These are phyloP conservation scores for Meloidogyne exigua DNA, from an alignment of 1,140 invertebrate genomes.

Conservation along the genomic window DNA sequence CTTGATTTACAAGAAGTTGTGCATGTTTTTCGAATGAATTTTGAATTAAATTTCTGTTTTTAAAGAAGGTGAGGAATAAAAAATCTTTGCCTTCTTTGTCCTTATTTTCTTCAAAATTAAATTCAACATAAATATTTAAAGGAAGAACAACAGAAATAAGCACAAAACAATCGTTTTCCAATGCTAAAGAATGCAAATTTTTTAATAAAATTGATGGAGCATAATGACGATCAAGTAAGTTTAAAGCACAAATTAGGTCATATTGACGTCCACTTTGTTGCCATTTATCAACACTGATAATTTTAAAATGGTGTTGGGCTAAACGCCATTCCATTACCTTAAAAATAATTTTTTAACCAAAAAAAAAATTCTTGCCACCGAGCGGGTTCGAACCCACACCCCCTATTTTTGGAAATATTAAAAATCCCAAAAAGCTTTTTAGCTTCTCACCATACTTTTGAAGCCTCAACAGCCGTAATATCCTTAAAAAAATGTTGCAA, in stretches of 20 bases:
- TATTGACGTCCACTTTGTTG: conserved; percentile 65
- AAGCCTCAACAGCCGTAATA: conserved; percentile 83
- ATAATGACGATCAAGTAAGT: conserved; percentile 84
- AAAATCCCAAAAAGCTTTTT: no score
- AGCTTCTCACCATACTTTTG: conserved; percentile 58
- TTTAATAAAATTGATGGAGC: conserved; percentile 74
- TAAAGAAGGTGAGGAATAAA: neutral
- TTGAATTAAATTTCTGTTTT: neutral
- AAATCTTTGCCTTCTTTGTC: conserved; percentile 1
- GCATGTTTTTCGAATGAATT: conserved; percentile 37
- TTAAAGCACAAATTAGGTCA: conserved; percentile 83
- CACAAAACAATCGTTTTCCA: conserved; percentile 69
- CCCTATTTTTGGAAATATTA: no score
- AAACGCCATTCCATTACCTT: conserved; percentile 58
- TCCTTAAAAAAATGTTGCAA: conserved; percentile 71
- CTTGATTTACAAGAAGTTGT: conserved; percentile 69
- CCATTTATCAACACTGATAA: conserved; percentile 78
- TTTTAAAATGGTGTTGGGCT: conserved; percentile 67
- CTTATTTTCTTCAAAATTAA: conserved; percentile 50
- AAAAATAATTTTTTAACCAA: neutral
- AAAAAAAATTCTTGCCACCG: no score
- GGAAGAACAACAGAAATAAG: conserved; percentile 82
- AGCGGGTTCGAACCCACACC: no score
- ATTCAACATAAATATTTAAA: conserved; percentile 84
- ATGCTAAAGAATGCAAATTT: conserved; percentile 39